phyloP scores from a whole-genome alignment of 2,797 vertebrate species.

The Melanogrammus aeglefinus region DNA sequence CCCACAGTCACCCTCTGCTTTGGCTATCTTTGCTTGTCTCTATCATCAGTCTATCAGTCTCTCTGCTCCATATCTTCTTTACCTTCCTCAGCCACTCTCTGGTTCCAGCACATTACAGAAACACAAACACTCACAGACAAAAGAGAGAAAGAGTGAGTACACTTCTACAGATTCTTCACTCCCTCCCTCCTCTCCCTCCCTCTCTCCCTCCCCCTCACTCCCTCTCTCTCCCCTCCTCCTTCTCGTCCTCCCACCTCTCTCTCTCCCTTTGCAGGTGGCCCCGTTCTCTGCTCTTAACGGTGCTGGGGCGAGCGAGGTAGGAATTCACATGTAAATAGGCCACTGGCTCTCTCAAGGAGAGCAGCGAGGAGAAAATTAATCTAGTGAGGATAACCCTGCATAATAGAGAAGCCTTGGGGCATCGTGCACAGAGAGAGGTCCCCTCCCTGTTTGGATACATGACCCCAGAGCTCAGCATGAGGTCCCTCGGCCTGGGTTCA shows the following conservation, averaged over 20 bases:
- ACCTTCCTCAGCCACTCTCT: neutral
- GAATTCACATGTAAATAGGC: conserved; percentile 80
- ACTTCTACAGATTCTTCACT: conserved; percentile 48
- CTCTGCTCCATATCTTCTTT: neutral
- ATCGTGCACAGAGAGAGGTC: conserved; percentile 40
- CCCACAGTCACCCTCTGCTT: neutral
- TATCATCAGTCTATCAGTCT: neutral
- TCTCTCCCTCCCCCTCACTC: conserved; percentile 33
- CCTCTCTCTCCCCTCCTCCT: conserved; percentile 29
- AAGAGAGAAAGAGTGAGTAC: conserved; percentile 60
- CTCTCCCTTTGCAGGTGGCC: conserved; percentile 64
- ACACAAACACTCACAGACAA: conserved; percentile 46
- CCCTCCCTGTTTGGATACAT: conserved; percentile 41
- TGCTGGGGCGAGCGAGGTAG: conserved; percentile 47
- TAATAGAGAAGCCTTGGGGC: conserved; percentile 46
- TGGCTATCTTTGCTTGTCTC: neutral
- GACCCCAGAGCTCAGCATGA: conserved; percentile 15
- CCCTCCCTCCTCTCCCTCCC: neutral
- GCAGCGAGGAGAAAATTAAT: conserved; percentile 61
- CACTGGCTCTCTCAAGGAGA: conserved; percentile 55
- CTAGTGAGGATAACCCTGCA: conserved; percentile 63
- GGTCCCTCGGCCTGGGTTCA: neutral
- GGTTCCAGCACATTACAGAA: neutral
- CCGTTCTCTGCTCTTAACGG: conserved; percentile 53
- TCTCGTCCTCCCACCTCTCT: conserved; percentile 9